Conservation (phyloP, 2,113 vertebrate species). For the Etia nguti region DNA sequence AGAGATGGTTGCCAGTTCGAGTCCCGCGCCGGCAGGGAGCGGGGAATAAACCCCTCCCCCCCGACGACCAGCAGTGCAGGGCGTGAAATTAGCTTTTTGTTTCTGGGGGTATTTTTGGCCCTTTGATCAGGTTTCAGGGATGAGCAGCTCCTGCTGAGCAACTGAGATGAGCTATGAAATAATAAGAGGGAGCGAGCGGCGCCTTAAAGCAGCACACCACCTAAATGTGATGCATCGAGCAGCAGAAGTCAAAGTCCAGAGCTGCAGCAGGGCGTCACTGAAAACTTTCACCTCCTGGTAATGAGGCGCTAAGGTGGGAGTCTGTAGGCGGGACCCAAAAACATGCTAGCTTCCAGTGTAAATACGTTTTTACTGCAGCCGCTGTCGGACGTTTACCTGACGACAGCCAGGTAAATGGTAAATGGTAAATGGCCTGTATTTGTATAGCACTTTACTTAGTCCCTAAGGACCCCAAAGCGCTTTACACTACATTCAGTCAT, state of each 20-base stretch:
- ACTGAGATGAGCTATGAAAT: neutral
- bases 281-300: neutral
- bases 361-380: neutral
- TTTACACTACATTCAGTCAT: too few relatives aligned
- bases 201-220: neutral
- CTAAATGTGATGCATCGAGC: neutral
- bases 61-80: neutral
- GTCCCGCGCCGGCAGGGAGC: neutral
- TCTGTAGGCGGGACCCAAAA: neutral
- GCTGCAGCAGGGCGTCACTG: neutral
- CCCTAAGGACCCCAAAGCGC: too few relatives aligned
- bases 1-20: slow-evolving; percentile 20
- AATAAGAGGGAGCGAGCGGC: neutral
- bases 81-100: slow-evolving; percentile 16
- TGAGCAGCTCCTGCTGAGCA: neutral
- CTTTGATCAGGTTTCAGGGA: slow-evolving; percentile 28
- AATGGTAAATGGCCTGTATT: too few relatives aligned
- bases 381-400: neutral
- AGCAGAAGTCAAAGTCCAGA: neutral
- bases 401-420: neutral
- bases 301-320: neutral
- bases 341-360: neutral
- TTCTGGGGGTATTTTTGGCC: slow-evolving; percentile 9
- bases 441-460: too few relatives aligned
- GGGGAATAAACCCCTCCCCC: neutral